A percentile compares a stretch with the other conserved stretches of the same genome.
Evolutionary conservation across 1,140 invertebrate genomes (phyloP).

Genomic region (Drosophila equinoxialis): DNA sequence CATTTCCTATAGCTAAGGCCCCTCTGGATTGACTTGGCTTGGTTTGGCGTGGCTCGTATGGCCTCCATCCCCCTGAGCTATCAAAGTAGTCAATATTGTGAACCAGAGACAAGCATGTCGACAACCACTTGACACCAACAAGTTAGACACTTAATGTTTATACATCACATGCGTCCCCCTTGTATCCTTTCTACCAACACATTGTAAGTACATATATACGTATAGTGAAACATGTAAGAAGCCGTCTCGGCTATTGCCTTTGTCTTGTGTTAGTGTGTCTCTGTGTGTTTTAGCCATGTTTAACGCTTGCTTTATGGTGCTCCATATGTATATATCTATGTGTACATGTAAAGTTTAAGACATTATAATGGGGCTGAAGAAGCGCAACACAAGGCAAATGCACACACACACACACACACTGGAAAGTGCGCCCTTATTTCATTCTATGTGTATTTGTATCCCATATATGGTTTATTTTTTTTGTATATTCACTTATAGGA

Average conservation of each 20-base stretch:
- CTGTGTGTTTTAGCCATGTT: conserved; percentile 40
- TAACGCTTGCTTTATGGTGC: conserved; percentile 63
- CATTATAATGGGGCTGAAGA: conserved; percentile 30
- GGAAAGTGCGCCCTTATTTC: background rate
- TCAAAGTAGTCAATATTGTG: conserved; percentile 52
- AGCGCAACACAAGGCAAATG: conserved; percentile 51
- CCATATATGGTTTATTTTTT: conserved; percentile 22
- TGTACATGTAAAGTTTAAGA: conserved; percentile 56
- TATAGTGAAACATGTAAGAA: conserved; percentile 18
- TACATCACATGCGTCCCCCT: conserved; percentile 20
- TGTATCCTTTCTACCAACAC: background rate
- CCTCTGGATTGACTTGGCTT: conserved; percentile 22
- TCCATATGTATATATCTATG: conserved; percentile 12
- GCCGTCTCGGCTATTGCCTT: conserved; percentile 4
- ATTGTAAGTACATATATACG: conserved; percentile 29
- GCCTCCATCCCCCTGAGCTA: background rate
- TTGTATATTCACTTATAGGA: conserved; percentile 49
- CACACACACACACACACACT: conserved; percentile 32
- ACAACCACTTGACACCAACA: conserved; percentile 72
- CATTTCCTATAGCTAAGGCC: conserved; percentile 39
- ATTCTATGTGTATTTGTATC: conserved; percentile 20
- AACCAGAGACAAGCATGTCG: conserved; percentile 55
- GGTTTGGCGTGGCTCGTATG: conserved; percentile 24
- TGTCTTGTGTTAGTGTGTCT: background rate
- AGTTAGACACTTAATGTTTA: conserved; percentile 67